Conservation (phyloP, 2,888 invertebrate species). For the Zelleria hepariella region DNA sequence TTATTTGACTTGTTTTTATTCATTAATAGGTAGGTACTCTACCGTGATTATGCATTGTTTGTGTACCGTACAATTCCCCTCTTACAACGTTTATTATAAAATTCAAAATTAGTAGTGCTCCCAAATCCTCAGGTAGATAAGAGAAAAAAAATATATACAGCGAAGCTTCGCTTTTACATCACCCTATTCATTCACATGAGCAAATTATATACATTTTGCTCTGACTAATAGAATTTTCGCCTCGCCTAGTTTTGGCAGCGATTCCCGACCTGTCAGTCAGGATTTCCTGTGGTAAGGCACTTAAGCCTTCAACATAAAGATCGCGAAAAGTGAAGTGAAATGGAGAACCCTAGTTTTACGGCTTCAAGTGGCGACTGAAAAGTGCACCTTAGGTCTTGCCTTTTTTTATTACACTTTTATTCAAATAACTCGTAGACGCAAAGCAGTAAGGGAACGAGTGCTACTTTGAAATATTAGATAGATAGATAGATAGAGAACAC, state of each 20-base stretch:
- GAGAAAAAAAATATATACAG: constrained; percentile 1
- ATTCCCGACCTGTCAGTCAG: neutral
- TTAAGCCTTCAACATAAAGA: neutral
- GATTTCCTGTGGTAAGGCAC: neutral
- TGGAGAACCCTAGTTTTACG: too few relatives aligned
- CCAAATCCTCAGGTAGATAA: neutral
- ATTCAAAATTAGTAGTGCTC: neutral
- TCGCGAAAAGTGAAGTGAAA: neutral
- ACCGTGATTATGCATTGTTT: too few relatives aligned
- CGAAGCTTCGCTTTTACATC: neutral
- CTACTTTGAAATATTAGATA: too few relatives aligned
- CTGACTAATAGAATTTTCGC: neutral
- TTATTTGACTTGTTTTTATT: too few relatives aligned
- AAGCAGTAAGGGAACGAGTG: too few relatives aligned
- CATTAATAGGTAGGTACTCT: too few relatives aligned
- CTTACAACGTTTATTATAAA: neutral
- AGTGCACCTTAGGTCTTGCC: too few relatives aligned
- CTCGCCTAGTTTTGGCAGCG: too few relatives aligned
- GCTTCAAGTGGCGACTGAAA: too few relatives aligned
- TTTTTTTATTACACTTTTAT: too few relatives aligned
- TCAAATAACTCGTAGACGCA: too few relatives aligned
- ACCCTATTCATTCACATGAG: neutral
- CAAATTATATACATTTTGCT: neutral
- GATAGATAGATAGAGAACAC: too few relatives aligned
- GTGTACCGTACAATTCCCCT: neutral